phyloP scores from a whole-genome alignment of 2,888 invertebrate species.

The Balanococcus diminutus region DNA sequence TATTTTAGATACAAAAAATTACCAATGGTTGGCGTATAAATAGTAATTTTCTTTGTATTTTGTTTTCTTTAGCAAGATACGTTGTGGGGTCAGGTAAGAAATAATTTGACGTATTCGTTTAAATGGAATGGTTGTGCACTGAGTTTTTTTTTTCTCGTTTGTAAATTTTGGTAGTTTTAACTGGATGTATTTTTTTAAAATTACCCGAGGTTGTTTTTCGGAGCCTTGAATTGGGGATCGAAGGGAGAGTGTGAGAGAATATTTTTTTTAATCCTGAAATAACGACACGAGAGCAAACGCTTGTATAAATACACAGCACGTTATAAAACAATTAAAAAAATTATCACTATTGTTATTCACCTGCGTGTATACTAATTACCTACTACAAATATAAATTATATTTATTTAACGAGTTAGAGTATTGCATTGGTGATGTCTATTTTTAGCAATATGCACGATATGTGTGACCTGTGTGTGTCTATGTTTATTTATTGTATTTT shows the following conservation, averaged over 20 bases:
- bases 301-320: background rate
- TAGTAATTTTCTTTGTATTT: slow-evolving; percentile 56
- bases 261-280: background rate
- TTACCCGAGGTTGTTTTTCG: background rate
- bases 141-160: too few species aligned
- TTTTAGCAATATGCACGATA: background rate
- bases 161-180: background rate
- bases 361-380: background rate
- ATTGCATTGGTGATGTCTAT: background rate
- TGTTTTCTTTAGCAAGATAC: slow-evolving; percentile 62
- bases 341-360: background rate
- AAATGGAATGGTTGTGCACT: slow-evolving; percentile 62
- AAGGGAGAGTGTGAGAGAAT: background rate
- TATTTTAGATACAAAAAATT: background rate
- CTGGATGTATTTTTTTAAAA: background rate
- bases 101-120: slow-evolving; percentile 57
- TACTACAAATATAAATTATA: background rate
- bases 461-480: background rate
- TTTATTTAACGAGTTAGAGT: background rate
- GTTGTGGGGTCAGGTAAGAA: slow-evolving; percentile 63
- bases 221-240: background rate
- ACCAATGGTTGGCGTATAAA: background rate
- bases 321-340: background rate
- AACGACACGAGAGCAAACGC: background rate
- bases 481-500: slow-evolving; percentile 5